A percentile compares a stretch with the other conserved stretches of the same genome.
phyloP scores from a whole-genome alignment of 2,113 vertebrate genomes.

The Elgaria multicarinata region DNA sequence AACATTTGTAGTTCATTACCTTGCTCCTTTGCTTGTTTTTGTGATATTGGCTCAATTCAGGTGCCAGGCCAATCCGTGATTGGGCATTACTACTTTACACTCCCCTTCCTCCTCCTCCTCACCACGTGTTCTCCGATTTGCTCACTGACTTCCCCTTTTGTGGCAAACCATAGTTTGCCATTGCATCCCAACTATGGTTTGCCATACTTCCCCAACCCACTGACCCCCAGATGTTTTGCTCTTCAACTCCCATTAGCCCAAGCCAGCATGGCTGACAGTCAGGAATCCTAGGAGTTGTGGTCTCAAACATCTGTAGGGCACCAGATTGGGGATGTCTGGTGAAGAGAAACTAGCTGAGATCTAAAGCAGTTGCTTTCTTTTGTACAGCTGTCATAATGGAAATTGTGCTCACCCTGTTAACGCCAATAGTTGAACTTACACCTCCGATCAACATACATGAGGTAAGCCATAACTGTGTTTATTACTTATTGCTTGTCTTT shows the following conservation, averaged over 20 bases:
- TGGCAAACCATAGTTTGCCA: not conserved
- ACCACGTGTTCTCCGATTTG: not conserved
- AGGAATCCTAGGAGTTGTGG: no score
- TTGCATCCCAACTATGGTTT: not conserved
- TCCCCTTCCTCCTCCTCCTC: not conserved
- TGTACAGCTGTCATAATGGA: slow-evolving; percentile 87
- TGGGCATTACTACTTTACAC: no score
- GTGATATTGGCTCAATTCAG: not conserved
- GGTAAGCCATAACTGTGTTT: slow-evolving; percentile 73
- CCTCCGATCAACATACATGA: slow-evolving; percentile 91
- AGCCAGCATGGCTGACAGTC: no score
- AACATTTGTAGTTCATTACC: slow-evolving; percentile 18
- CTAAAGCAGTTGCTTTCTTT: not conserved
- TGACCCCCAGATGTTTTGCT: no score
- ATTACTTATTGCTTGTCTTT: not conserved
- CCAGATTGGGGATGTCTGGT: no score
- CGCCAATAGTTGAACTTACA: slow-evolving; percentile 82
- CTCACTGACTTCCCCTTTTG: not conserved
- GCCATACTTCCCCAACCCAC: not conserved
- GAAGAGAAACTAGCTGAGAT: not conserved
- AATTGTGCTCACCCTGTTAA: slow-evolving; percentile 81
- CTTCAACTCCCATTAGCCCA: no score
- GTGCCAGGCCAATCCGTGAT: not conserved
- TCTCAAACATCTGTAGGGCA: no score
- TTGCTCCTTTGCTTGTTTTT: not conserved